These are phyloP conservation scores for Plagodis pulveraria DNA, from an alignment of 2,888 invertebrate species.

Conservation along the genomic window DNA sequence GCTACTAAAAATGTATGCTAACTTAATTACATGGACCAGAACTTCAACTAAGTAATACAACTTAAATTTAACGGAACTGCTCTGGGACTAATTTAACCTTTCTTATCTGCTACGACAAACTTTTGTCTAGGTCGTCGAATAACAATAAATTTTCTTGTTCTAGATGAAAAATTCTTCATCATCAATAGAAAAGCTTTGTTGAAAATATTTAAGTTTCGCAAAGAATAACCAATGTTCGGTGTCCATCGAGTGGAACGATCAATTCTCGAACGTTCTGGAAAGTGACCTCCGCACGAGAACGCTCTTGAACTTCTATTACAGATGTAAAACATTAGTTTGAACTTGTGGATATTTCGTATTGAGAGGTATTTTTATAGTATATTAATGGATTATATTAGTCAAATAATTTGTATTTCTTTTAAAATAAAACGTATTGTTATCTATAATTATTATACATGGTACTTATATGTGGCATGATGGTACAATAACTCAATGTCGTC, in stretches of 20 bases:
- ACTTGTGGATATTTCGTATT: slow-evolving; percentile 21
- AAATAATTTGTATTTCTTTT: no score
- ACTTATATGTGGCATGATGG: no score
- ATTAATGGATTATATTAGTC: no score
- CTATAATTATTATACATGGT: no score
- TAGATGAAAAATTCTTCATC: background rate
- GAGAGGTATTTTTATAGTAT: slow-evolving; percentile 3
- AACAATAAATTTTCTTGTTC: background rate
- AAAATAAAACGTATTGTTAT: no score
- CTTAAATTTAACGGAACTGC: no score
- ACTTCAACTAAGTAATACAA: no score
- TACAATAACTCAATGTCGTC: no score
- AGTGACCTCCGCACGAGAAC: slow-evolving; percentile 11
- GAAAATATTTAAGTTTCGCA: background rate
- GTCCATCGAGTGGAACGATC: slow-evolving; percentile 13
- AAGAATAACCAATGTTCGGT: slow-evolving; percentile 2
- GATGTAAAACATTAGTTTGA: slow-evolving; percentile 22
- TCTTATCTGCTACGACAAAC: slow-evolving; percentile 6
- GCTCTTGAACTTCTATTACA: slow-evolving; percentile 23
- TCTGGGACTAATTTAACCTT: background rate
- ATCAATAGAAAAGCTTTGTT: slow-evolving; percentile 3
- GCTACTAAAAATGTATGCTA: no score
- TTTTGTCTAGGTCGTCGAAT: background rate
- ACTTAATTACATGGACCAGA: no score
- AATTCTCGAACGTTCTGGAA: slow-evolving; percentile 17